Base-by-base conservation (phyloP, 1,140 invertebrate genomes). In the Parapsyche elsis region DNA sequence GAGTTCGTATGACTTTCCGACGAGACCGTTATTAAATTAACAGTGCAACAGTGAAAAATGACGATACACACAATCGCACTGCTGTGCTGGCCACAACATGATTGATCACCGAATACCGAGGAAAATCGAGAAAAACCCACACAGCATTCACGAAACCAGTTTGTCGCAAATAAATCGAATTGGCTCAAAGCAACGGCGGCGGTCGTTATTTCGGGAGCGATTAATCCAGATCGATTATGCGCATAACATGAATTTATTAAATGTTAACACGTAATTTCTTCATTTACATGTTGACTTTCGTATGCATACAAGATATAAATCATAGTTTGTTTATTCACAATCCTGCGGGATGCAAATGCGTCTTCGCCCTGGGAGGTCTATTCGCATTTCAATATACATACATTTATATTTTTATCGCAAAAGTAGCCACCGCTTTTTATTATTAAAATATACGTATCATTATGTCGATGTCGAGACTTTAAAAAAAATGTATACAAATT, bases 181-280 rank as follows among this genome's bases (percentile, higher is more conserved):
- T 38, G 30, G 7, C 7, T 38, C 30, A 38, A 38, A 38, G 2
- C 2, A 38, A 38, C 49, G 1, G 12, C 16, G 1, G 12, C 16
- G 57, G 14, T 19, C 9, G 57, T 21, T 61, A 16, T 19, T 61
- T 61, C 57, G 57, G 57, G 57, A 61, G 57, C 57, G 67, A 71
- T 46, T 49, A 46, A 49, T 46, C 16, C 10, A 38, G 14, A n/a
- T 30, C 38, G 71, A 73, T 73, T 73, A 73, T 73, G 44, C 26
- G 71, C 71, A 73, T 73, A 73, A 67, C 64, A 23, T 30, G 64
- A 67, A 46, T 73, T 46, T 46, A 73, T 73, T 73, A 46, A 38
- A 24, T 73, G 71, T 73, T 38, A 73, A 73, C 45, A 38, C 14
- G 45, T 46, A 46, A 73, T 73, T 73, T 73, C 71, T 73, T 46